Conservation (phyloP, 2,888 invertebrate species). For the Masnerella sp. region DNA sequence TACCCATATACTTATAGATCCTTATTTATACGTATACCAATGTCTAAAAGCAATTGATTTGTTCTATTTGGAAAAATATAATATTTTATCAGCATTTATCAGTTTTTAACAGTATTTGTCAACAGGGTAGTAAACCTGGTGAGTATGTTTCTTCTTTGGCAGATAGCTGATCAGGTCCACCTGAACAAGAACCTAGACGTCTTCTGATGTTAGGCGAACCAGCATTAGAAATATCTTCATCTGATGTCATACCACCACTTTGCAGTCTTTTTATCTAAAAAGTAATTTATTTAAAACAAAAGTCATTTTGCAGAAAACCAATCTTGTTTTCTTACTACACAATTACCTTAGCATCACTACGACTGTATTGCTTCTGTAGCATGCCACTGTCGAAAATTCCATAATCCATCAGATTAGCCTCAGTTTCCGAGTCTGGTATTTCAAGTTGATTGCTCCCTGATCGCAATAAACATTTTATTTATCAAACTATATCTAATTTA, state of each 20-base stretch:
- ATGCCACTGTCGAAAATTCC: slow-evolving; percentile 85
- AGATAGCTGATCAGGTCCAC: slow-evolving; percentile 74
- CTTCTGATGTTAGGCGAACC: slow-evolving; percentile 85
- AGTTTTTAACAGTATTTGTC: no score
- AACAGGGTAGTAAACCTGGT: slow-evolving; percentile 76
- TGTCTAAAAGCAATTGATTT: no score
- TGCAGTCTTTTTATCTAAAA: slow-evolving; percentile 76
- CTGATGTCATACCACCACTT: slow-evolving; percentile 80
- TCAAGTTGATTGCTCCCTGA: slow-evolving; percentile 84
- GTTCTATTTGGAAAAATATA: no score
- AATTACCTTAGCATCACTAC: slow-evolving; percentile 75
- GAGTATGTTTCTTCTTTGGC: slow-evolving; percentile 80
- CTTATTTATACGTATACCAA: no score
- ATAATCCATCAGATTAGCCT: slow-evolving; percentile 87
- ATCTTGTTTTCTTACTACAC: neutral
- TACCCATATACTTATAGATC: no score
- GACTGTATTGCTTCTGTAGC: slow-evolving; percentile 78
- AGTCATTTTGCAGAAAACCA: neutral
- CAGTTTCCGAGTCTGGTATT: slow-evolving; percentile 85
- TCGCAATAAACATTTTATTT: slow-evolving; percentile 11
- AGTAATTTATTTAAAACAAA: neutral
- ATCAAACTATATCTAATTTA: neutral
- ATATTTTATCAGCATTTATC: no score
- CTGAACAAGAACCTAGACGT: slow-evolving; percentile 82
- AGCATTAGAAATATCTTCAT: slow-evolving; percentile 81